These are phyloP conservation scores for Pristionchus fissidentatus DNA, from an alignment of 2,888 invertebrate genomes.

Conservation along the genomic window DNA sequence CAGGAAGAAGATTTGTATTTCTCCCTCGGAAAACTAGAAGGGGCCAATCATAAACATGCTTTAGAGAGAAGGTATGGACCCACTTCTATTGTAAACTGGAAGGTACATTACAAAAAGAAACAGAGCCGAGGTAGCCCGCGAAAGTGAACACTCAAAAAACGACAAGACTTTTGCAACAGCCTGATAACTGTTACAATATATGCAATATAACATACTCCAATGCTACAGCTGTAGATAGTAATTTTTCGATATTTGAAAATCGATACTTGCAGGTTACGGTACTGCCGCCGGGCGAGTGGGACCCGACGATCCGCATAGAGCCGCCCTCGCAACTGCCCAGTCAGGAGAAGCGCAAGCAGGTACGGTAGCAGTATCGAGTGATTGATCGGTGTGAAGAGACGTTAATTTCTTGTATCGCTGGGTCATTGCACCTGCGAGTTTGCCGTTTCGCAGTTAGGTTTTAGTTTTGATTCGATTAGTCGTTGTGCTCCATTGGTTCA, in stretches of 20 bases:
- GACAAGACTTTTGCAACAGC: too few relatives aligned
- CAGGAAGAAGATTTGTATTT: too few relatives aligned
- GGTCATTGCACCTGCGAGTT: background rate
- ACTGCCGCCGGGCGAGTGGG: constrained; percentile 91
- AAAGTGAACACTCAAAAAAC: too few relatives aligned
- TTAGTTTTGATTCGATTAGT: background rate
- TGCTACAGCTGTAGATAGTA: too few relatives aligned
- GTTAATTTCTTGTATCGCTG: background rate
- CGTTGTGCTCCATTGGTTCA: background rate
- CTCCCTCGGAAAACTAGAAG: too few relatives aligned
- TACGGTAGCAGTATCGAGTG: background rate
- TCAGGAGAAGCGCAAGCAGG: constrained; percentile 77
- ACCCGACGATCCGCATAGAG: constrained; percentile 78
- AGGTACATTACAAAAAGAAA: too few relatives aligned
- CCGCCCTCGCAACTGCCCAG: constrained; percentile 76
- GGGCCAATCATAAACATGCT: too few relatives aligned
- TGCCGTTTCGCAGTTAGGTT: too few relatives aligned
- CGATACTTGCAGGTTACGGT: constrained; percentile 83
- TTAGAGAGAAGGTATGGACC: too few relatives aligned
- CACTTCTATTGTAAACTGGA: too few relatives aligned
- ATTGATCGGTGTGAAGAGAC: background rate
- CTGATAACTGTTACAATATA: too few relatives aligned
- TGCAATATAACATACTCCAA: background rate
- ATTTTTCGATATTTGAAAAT: background rate
- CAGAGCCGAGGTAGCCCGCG: too few relatives aligned